Evolutionary conservation across 2,797 vertebrate species (phyloP).

Genomic region (Xiphophorus birchmanni): DNA sequence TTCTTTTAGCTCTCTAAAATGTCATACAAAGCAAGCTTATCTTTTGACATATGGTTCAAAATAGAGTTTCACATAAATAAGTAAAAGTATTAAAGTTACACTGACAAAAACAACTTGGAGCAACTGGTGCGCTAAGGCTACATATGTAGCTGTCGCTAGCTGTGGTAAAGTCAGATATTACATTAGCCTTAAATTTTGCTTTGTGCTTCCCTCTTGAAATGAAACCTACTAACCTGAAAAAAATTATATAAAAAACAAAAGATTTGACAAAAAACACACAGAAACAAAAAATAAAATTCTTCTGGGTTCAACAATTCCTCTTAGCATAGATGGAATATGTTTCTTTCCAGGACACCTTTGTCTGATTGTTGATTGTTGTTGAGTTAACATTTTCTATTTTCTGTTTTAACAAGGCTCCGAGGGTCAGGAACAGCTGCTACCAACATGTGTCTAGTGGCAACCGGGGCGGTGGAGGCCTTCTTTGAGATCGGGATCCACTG

Average conservation of each 20-base stretch:
- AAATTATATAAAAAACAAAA: not conserved
- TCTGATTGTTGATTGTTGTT: not conserved
- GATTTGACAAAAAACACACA: not conserved
- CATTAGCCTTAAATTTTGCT: not conserved
- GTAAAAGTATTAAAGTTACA: not conserved
- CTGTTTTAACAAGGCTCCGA: conserved; percentile 82
- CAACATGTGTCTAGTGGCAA: conserved; percentile 95
- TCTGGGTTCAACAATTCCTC: not conserved
- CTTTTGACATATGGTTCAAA: too few relatives aligned
- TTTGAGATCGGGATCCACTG: conserved; percentile 97
- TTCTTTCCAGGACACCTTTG: not conserved
- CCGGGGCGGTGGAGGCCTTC: conserved; percentile 91
- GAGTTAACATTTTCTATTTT: not conserved
- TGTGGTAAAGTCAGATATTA: not conserved
- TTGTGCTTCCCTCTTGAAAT: not conserved
- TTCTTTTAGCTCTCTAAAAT: not conserved
- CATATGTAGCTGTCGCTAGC: too few relatives aligned
- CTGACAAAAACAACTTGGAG: not conserved
- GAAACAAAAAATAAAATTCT: not conserved
- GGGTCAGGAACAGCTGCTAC: conserved; percentile 92
- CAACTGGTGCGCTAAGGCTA: not conserved
- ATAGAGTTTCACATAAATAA: too few relatives aligned
- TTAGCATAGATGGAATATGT: not conserved
- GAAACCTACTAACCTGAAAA: not conserved
- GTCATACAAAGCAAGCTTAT: too few relatives aligned